A percentile compares a stretch with the other conserved stretches of the same genome.
These are phyloP conservation scores for Pomacea canaliculata DNA, from an alignment of 2,888 invertebrate genomes.

Conservation along the genomic window DNA sequence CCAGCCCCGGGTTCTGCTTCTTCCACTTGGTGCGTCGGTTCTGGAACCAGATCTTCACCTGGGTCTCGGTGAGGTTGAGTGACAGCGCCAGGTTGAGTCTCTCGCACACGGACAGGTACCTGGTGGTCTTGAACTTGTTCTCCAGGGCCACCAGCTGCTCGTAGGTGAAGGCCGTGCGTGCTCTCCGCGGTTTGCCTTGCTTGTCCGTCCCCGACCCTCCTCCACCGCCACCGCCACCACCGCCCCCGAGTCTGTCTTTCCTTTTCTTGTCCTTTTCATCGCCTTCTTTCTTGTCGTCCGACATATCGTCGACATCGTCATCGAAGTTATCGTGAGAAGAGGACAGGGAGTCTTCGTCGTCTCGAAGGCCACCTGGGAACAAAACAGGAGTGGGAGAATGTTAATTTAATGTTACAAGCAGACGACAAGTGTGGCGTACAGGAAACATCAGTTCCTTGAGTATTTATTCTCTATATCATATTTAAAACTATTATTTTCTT, in stretches of 20 bases:
- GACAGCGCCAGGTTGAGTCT: slow-evolving; percentile 94
- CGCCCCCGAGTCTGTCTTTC: slow-evolving; percentile 33
- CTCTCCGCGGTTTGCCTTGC: slow-evolving; percentile 84
- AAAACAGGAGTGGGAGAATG: not conserved
- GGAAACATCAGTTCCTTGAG: too few relatives aligned
- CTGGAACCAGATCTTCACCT: slow-evolving; percentile 75
- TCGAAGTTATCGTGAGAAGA: slow-evolving; percentile 36
- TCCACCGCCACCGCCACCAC: slow-evolving; percentile 20
- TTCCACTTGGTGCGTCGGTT: slow-evolving; percentile 99
- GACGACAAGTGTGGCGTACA: too few relatives aligned
- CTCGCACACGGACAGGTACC: slow-evolving; percentile 98
- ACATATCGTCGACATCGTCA: slow-evolving; percentile 41
- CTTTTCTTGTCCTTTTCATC: slow-evolving; percentile 38
- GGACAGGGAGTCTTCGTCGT: slow-evolving; percentile 32
- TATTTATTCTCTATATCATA: too few relatives aligned
- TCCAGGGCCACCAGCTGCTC: slow-evolving; percentile 96
- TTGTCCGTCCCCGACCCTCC: slow-evolving; percentile 55
- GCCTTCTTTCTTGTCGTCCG: slow-evolving; percentile 34
- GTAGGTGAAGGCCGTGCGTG: slow-evolving; percentile 98
- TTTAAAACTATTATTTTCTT: too few relatives aligned
- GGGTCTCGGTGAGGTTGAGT: slow-evolving; percentile 95
- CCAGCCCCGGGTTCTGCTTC: slow-evolving; percentile 99
- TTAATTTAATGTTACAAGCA: too few relatives aligned
- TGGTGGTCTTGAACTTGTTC: slow-evolving; percentile 95
- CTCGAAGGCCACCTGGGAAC: slow-evolving; percentile 13